phyloP scores from a whole-genome alignment of 2,113 vertebrate species.

The Sterrhoptilus dennistouni region DNA sequence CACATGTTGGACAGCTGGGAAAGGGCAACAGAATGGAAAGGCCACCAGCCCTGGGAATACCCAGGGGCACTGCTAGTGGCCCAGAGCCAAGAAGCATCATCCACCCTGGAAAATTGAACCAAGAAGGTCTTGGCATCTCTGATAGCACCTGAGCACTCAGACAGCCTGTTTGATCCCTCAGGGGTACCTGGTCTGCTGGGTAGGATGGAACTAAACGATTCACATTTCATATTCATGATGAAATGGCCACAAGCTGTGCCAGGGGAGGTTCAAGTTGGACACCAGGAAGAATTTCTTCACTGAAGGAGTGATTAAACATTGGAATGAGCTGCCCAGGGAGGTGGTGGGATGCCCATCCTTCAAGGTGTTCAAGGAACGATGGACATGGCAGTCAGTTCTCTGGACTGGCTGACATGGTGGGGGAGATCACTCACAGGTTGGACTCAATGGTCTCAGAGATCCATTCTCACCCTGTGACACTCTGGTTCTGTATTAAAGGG shows the following conservation, averaged over 20 bases:
- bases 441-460: not conserved
- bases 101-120: not conserved
- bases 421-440: not conserved
- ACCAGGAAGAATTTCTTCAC: not conserved
- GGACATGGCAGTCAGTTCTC: not conserved
- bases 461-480: not conserved
- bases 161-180: not conserved
- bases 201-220: not conserved
- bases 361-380: not conserved
- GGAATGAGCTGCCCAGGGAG: not conserved
- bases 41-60: not conserved
- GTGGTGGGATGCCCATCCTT: not conserved
- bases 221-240: not conserved
- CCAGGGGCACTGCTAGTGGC: not conserved
- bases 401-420: fast-evolving
- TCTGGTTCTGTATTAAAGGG: not conserved
- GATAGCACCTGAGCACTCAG: not conserved
- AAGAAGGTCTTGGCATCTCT: not conserved
- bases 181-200: not conserved
- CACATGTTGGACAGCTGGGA: not conserved
- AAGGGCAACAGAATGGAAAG: not conserved
- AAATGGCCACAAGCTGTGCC: not conserved
- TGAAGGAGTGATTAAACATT: not conserved
- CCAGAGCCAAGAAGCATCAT: not conserved
- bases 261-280: not conserved